Conservation (phyloP, 2,113 vertebrate species). For the Coracopsis vasa region DNA sequence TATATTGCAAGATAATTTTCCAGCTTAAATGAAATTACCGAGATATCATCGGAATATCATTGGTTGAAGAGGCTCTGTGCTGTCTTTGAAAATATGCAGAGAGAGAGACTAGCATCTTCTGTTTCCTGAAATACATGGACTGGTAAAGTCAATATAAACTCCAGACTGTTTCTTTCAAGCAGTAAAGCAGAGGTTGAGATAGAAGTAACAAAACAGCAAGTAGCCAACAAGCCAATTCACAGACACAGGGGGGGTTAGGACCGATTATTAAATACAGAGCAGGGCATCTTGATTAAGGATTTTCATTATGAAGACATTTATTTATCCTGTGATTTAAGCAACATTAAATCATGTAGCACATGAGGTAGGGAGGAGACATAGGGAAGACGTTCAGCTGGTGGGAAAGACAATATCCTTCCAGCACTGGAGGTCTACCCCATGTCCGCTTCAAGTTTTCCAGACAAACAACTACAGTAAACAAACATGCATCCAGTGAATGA, state of each 20-base stretch:
- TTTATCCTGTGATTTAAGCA: background rate
- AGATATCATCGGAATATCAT: background rate
- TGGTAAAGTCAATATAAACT: background rate
- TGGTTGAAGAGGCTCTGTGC: background rate
- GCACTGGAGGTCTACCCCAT: background rate
- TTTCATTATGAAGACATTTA: background rate
- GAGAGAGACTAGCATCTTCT: background rate
- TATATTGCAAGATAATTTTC: background rate
- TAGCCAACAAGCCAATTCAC: background rate
- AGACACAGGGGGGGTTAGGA: background rate
- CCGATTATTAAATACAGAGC: background rate
- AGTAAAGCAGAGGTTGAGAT: background rate
- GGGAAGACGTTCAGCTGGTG: background rate
- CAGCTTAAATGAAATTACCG: background rate
- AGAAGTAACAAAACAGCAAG: background rate
- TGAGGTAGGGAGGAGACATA: background rate
- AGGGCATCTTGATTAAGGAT: background rate
- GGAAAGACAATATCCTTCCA: background rate
- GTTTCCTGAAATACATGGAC: background rate
- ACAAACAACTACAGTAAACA: background rate
- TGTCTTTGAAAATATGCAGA: background rate
- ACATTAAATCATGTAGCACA: background rate
- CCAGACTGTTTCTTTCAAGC: background rate
- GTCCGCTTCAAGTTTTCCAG: background rate
- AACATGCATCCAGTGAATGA: background rate